These are phyloP conservation scores for Cebus imitator DNA, from an alignment of 2,113 vertebrate genomes.

Conservation along the genomic window DNA sequence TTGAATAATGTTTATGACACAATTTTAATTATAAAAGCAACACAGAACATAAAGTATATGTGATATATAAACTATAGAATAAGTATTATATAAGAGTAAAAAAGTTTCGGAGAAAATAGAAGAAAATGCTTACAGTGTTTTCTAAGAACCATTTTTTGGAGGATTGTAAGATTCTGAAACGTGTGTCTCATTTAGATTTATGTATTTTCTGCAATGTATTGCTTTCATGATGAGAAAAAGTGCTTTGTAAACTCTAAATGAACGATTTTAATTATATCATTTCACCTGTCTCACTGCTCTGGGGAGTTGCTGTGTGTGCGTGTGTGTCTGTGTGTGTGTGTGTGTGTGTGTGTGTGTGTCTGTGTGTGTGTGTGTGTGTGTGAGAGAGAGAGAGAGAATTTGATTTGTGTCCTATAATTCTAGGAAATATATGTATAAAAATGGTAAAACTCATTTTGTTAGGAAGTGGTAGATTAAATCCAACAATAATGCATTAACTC, in stretches of 20 bases:
- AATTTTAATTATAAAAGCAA: slow-evolving; percentile 38
- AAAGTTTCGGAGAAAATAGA: not conserved
- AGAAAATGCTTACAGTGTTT: slow-evolving; percentile 7
- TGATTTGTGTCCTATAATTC: slow-evolving; percentile 23
- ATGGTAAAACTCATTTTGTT: slow-evolving; percentile 60
- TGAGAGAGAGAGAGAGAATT: not conserved
- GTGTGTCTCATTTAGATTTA: slow-evolving; percentile 14
- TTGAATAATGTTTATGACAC: not conserved
- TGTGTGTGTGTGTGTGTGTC: not conserved
- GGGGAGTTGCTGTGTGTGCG: not conserved
- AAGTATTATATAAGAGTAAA: not conserved
- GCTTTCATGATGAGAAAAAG: slow-evolving; percentile 16
- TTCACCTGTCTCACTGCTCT: not conserved
- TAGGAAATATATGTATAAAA: slow-evolving; percentile 40
- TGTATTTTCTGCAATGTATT: not conserved
- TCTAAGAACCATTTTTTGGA: not conserved
- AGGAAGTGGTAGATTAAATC: slow-evolving; percentile 67
- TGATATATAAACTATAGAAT: not conserved
- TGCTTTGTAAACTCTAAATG: slow-evolving; percentile 6
- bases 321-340: not conserved
- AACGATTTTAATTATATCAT: not conserved
- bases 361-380: not conserved
- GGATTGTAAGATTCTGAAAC: not conserved
- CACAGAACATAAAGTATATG: not conserved
- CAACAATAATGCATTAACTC: slow-evolving; percentile 67